Conservation (phyloP, 2,113 vertebrate genomes). For the Rousettus leschenaultii region DNA sequence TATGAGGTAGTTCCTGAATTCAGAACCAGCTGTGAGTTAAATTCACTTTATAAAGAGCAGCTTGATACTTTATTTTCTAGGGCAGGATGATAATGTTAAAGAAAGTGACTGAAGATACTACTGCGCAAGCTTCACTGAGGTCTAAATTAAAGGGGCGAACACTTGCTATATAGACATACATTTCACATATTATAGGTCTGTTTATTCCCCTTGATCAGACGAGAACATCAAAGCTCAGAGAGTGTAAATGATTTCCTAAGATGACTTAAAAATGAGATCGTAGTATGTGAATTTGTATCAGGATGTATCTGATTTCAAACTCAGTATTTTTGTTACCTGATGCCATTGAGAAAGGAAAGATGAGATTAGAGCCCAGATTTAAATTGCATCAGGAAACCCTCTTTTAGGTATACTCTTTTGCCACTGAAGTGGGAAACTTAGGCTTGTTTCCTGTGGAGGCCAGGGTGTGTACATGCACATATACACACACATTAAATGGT, state of each 20-base stretch:
- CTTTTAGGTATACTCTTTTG: not conserved
- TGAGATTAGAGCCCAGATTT: not conserved
- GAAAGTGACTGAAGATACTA: not conserved
- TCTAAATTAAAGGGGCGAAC: not conserved
- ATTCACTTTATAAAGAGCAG: not conserved
- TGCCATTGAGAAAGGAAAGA: not conserved
- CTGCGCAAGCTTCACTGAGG: not conserved
- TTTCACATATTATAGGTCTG: not conserved
- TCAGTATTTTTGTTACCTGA: not conserved
- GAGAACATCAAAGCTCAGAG: not conserved
- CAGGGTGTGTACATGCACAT: too few species aligned
- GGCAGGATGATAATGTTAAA: not conserved
- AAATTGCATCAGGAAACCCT: not conserved
- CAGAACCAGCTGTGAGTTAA: not conserved
- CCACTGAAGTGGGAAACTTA: not conserved
- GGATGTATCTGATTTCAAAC: not conserved
- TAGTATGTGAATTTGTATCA: not conserved
- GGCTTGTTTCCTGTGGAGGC: not conserved
- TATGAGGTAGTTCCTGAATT: slow-evolving; percentile 29
- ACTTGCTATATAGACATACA: not conserved
- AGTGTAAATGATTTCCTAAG: not conserved
- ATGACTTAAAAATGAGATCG: not conserved
- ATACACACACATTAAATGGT: not conserved
- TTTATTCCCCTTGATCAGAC: not conserved
- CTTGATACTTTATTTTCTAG: slow-evolving; percentile 11